These are phyloP conservation scores for Serinus canaria DNA, from an alignment of 2,113 vertebrate genomes.

Conservation along the genomic window DNA sequence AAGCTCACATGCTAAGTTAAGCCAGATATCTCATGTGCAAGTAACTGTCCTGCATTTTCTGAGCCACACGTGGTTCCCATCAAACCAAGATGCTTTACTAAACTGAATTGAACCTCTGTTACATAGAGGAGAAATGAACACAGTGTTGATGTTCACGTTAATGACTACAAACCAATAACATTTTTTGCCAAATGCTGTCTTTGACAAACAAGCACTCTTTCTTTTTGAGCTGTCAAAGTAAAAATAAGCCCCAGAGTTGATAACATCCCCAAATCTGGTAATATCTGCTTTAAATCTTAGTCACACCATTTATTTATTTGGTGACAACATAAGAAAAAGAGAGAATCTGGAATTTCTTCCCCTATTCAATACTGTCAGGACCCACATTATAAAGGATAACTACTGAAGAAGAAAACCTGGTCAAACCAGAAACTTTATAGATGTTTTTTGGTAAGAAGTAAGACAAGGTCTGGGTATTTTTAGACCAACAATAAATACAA, in stretches of 20 bases:
- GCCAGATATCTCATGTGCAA: neutral
- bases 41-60: neutral
- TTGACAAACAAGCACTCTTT: neutral
- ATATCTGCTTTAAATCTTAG: neutral
- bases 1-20: neutral
- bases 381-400: neutral
- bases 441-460: neutral
- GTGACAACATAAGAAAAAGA: neutral
- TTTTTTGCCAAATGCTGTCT: neutral
- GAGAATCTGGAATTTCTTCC: neutral
- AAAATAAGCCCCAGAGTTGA: neutral
- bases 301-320: neutral
- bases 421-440: neutral
- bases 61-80: rapidly evolving
- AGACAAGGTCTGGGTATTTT: neutral
- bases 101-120: neutral
- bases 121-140: neutral
- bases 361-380: neutral
- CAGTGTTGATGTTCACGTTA: neutral
- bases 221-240: neutral
- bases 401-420: neutral
- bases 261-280: neutral
- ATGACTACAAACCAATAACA: neutral
- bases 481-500: neutral
- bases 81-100: neutral